Conservation (phyloP, 1,140 invertebrate species). For the Andrena cerasifolii region DNA sequence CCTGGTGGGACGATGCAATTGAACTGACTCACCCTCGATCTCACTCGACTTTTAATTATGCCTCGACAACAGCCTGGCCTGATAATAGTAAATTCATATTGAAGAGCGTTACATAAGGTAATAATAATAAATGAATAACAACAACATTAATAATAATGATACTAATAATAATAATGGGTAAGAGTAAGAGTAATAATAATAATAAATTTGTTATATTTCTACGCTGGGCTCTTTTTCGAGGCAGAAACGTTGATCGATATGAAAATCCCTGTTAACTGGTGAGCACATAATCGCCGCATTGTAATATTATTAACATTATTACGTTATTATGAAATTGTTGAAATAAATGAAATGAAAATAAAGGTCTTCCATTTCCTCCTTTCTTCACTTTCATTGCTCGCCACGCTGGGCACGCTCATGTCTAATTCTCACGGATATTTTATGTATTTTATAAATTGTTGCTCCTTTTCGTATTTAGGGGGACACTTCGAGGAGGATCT, state of each 20-base stretch:
- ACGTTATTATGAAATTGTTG: conserved; percentile 83
- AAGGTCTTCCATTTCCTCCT: conserved; percentile 70
- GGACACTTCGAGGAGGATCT: no score
- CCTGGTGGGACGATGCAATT: conserved; percentile 76
- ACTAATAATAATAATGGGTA: conserved; percentile 65
- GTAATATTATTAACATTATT: conserved; percentile 82
- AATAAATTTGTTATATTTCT: conserved; percentile 82
- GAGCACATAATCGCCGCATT: conserved; percentile 81
- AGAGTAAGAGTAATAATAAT: conserved; percentile 61
- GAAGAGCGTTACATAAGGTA: conserved; percentile 70
- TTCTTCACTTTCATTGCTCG: conserved; percentile 34
- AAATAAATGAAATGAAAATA: conserved; percentile 82
- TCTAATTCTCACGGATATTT: no score
- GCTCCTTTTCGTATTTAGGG: no score
- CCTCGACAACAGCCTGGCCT: conserved; percentile 81
- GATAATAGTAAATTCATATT: conserved; percentile 80
- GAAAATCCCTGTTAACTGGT: conserved; percentile 82
- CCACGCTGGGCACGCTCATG: not conserved
- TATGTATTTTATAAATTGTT: no score
- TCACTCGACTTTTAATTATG: conserved; percentile 79
- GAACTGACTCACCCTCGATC: conserved; percentile 75
- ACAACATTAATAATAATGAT: conserved; percentile 59
- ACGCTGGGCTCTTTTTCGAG: conserved; percentile 81
- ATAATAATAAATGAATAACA: conserved; percentile 66
- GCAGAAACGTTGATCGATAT: conserved; percentile 81